phyloP scores from a whole-genome alignment of 1,140 invertebrate species.

The Drosophila auraria region DNA sequence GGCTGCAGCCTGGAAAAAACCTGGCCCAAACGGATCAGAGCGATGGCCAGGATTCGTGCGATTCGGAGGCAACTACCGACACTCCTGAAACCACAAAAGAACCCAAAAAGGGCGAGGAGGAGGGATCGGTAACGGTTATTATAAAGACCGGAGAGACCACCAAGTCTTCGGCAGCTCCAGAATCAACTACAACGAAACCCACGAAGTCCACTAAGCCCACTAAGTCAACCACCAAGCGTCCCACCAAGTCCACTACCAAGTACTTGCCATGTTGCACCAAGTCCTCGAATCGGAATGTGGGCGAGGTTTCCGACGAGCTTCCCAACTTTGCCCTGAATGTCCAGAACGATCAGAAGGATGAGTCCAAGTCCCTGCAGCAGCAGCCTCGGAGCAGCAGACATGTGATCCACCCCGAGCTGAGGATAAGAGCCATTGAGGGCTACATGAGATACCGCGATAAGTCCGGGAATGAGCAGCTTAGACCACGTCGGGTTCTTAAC shows the following conservation, averaged over 20 bases:
- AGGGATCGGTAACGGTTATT: conserved; percentile 24
- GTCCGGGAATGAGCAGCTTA: too few relatives aligned
- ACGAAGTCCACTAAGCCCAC: neutral
- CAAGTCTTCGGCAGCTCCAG: neutral
- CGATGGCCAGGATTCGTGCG: conserved; percentile 1
- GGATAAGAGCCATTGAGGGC: conserved; percentile 36
- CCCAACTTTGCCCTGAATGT: neutral
- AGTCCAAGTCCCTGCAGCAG: neutral
- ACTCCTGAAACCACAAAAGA: conserved; percentile 9
- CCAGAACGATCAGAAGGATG: neutral
- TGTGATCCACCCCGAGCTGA: conserved; percentile 27
- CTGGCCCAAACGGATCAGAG: neutral
- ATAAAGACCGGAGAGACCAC: conserved; percentile 8
- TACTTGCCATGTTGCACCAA: conserved; percentile 53
- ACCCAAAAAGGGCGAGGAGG: neutral
- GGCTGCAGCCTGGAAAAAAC: neutral
- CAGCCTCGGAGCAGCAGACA: neutral
- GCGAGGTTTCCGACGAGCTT: neutral
- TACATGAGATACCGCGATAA: conserved; percentile 38
- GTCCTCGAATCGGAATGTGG: neutral
- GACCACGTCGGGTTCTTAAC: too few relatives aligned
- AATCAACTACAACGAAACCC: neutral
- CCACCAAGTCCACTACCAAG: conserved; percentile 9
- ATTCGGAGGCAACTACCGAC: neutral
- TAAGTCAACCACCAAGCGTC: neutral